Base-by-base conservation (phyloP, 2,797 vertebrate genomes). In the Antennarius maculatus region DNA sequence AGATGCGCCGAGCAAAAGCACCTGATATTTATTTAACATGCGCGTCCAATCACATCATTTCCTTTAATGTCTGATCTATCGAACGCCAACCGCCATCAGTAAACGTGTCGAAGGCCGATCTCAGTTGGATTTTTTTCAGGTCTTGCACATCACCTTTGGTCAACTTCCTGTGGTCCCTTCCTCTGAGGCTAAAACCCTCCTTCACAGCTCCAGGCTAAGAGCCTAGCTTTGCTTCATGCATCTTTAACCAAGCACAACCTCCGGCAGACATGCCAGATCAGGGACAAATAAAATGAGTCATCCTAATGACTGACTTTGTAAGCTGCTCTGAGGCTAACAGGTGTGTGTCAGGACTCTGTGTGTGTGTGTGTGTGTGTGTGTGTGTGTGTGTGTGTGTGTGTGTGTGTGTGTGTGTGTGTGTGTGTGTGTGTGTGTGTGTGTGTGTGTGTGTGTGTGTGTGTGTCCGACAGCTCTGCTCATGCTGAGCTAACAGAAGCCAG, bases 401-500 rank as follows among this genome's bases (percentile, higher is more conserved):
- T 41, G 27, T 74, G 23, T 23, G 23, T 23, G 23, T 23, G 23
- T 23, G 23, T 23, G 23, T 23, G 23, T 23, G 29, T 46, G 69
- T 27, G 0, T 18, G 9, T 41, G 27, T 74, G 23, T 23, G 23
- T 23, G 23, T 23, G 23, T 23, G 23, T 23, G 23, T 23, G 23
- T 23, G 23, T 23, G 23, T 23, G 23, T 23, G 23, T 23, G 23
- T 23, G 23, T 23, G 29, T 46, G 69, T 27, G 0, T 18, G 9
- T 41, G 27, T 74, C 65, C 59, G 39, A 68, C 81, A 47, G 72
- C 78, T 71, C 54, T 60, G 63, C 51, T 61, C 49, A 11, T 12
- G 57, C 74, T 67, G 72, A 79, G 62, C 66, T 64, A 70, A 77
- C 56, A 71, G 49, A 58, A 61, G 76, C 76, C 77, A 78, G 84